Conservation (phyloP, 2,113 vertebrate species). For the human region GRCh38 chr4:75136501-75137000, state of each 20-base stretch:
- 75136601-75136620: not conserved
- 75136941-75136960: constrained; percentile 22
- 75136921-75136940: constrained; percentile 43
- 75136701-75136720: constrained; percentile 49
- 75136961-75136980: not conserved
- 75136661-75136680: not conserved
- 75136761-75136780: constrained; percentile 51
- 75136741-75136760: constrained; percentile 44
- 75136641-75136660: not conserved
- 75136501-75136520: not conserved
- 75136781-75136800: not conserved
- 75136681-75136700: constrained; percentile 47
- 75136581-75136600: constrained; percentile 5
- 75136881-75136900: constrained; percentile 42
- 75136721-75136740: constrained; percentile 30
- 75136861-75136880: not conserved
- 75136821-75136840: too few species aligned
- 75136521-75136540: not conserved
- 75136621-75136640: not conserved
- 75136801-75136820: not conserved
- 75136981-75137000: constrained; percentile 14
- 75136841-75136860: too few species aligned
- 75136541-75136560: constrained; percentile 19
- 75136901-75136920: constrained; percentile 1
- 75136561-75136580: not conserved